Base-by-base conservation (phyloP, 2,113 vertebrate species). In the Pedetes capensis region DNA sequence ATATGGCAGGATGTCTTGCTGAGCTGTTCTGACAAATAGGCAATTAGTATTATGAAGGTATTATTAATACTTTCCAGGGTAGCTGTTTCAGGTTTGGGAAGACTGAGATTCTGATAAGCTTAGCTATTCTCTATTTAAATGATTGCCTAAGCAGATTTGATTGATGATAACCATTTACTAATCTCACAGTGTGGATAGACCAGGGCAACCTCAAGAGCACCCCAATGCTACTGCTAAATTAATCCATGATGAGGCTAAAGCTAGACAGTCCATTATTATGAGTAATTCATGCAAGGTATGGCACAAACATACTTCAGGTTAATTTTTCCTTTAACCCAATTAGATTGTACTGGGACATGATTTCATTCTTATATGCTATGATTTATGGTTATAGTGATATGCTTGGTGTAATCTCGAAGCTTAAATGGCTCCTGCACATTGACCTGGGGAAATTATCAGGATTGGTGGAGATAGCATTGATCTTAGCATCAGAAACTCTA, bases 291-390 rank as follows among this genome's bases (percentile, higher is more conserved):
- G 47, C 47, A 84, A n/a, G n/a, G n/a, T n/a, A n/a, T 61, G 87
- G 4, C 84, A 68, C 61, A 95, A 92, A 92, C 85, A 74, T 42
- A 27, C 13, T 66, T 84, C 75, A n/a, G 16, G 55, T 89, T 64
- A 87, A 61, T 79, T 89, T 91, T 64, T 79, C 80, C 66, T 91
- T 93, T 89, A 90, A 81, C 85, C 64, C 53, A 81, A 2, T 29
- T 74, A n/a, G 34, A 85, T 72, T 91, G 68, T 34, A 74, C 55
- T 74, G 69, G 72, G 74, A 51, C 55, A 23, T 74, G 55, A 16
- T 93, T 88, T 84, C 42, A 47, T 95, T 88, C 53, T 84, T 66
- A 34, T 16, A 37, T 76, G 49, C 47, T 63, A 0, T 88, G 87
- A 94, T 93, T 92, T 90, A 82, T 86, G 79, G 37, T 74, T 16